A percentile compares a stretch with the other conserved stretches of the same genome.
phyloP scores from a whole-genome alignment of 2,113 vertebrate species.

The Lathamus discolor region DNA sequence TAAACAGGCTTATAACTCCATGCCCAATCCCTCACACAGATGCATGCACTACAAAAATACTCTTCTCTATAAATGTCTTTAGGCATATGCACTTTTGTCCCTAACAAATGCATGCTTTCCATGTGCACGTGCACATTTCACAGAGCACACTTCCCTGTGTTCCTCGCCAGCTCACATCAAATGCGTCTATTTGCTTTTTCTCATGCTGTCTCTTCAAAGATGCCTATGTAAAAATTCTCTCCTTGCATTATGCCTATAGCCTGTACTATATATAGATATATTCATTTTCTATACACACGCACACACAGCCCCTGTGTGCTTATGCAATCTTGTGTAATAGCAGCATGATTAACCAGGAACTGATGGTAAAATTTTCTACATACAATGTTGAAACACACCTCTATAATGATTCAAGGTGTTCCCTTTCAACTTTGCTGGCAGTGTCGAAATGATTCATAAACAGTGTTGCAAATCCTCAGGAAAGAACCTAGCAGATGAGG shows the following conservation, averaged over 20 bases:
- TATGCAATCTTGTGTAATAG: not conserved
- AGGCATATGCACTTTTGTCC: not conserved
- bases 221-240: conserved; percentile 7
- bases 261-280: not conserved
- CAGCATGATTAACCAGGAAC: not conserved
- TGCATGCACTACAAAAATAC: not conserved
- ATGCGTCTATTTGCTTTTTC: not conserved
- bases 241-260: not conserved
- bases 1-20: not conserved
- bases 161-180: conserved; percentile 20
- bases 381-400: not conserved
- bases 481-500: not conserved
- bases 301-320: not conserved
- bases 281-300: not conserved
- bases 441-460: not conserved
- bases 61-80: conserved; percentile 14
- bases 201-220: conserved; percentile 25
- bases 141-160: not conserved
- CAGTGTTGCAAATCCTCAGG: not conserved
- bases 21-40: not conserved
- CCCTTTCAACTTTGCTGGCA: not conserved
- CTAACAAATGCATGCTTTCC: not conserved
- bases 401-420: not conserved
- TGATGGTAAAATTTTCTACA: not conserved
- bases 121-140: not conserved